Evolutionary conservation across 2,888 invertebrate genomes (phyloP), one percentile per base, ranked within the genome.

Genomic region (Heliconius ethilla): DNA sequence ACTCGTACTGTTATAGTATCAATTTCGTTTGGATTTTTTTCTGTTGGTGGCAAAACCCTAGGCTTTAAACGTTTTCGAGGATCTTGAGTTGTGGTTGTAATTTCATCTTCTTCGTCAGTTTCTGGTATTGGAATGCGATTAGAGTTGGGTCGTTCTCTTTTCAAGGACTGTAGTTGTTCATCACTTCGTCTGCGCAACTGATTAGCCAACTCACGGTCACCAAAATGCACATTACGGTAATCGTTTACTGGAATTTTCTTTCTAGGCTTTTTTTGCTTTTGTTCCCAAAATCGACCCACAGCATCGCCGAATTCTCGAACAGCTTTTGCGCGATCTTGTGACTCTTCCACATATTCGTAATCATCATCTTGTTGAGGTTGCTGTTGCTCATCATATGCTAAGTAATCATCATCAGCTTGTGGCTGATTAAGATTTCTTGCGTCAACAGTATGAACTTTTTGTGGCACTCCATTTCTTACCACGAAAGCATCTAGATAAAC

Each of bases 1-100:
- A 95, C 94, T 66, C 94, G 88, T 27, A 95, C 95, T 0, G 95
- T 94, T 9, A 95, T 92, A 2, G 94, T 95, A 81, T 95, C 95
- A 45, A 95, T 95, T 83, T 94, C 91, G 29, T 91, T 91, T 0
- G 94, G 95, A 76, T 94, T 91, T 37, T 94, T 92, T 80, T 95
- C 94, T 1, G 94, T 94, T 4, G 94, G 95, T 2, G 95, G 95
- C 37, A 94, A 84, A 9, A 94, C 91, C 33, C 92, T 90, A 7
- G 95, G 94, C 25, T 88, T 89, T 27, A 95, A 85, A 25, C 87
- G 86, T 59, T 87, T 86, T 51, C 88, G 89, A 0, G 94, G 95
- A 81, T 94, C 91, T 81, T 93, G 91, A 0, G 95, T 94, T 15
- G 91, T 92, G 2, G 95, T 95, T 1, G 94, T 94, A 10, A 85